Base-by-base conservation (phyloP, 1,140 invertebrate genomes). In the Bombus vancouverensis region DNA sequence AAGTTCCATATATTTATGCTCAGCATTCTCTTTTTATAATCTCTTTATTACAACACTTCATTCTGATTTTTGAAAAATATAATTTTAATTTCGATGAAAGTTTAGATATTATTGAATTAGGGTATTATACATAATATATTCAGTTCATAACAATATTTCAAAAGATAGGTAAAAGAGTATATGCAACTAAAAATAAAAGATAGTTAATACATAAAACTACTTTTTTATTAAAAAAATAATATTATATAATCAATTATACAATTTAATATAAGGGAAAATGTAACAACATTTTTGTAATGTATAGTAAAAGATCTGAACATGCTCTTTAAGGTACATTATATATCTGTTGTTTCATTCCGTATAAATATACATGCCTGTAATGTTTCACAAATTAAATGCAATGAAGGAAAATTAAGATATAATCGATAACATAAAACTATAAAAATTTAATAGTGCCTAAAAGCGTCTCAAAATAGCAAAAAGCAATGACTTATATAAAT, bases 181-280 rank as follows among this genome's bases (percentile, higher is more conserved):
- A 34, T 44, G 42, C 57, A 9, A 81, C 74, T 78, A 77, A 77
- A 71, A 59, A 44, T 65, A 80, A 39, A 4, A 72, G 4, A 59
- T 71, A 80, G 28, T 28, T 59, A 71, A 79, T 80, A 47, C 62
- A 18, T 42, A 68, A n/a, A 65, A 77, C 57, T 72, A 85, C 5
- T 59, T 65, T 71, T 70, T 79, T 85, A 85, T 72, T 71, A 80
- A 71, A 71, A 85, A 78, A 72, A 85, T 57, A 72, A 80, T 85
- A 47, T 85, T 10, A 34, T 57, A 18, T 53, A 53, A 68, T 72
- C 65, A 79, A 80, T 80, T 85, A 42, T 85, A 85, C 77, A 80
- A 62, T 85, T 79, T 42, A 47, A 80, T 85, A 72, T 85, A 62
- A 80, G 59, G 18, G 28, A 47, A 85, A 80, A 12, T 62, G 3